These are phyloP conservation scores for Tyrophagus putrescentiae DNA, from an alignment of 1,140 invertebrate genomes.

Conservation along the genomic window DNA sequence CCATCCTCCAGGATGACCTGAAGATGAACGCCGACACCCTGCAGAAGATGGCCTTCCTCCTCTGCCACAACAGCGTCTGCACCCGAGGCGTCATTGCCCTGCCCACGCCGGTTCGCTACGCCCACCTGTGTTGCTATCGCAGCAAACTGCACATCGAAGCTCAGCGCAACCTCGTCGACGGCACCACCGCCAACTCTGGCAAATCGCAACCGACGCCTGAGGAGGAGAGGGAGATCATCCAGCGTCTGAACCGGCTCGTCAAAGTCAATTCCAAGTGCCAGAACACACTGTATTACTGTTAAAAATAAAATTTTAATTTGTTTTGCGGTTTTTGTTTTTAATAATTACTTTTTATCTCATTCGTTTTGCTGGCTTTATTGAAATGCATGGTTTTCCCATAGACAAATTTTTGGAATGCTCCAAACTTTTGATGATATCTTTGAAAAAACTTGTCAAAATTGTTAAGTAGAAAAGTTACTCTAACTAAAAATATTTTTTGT, in stretches of 20 bases:
- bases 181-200: not conserved
- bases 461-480: too few species aligned
- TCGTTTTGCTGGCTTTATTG: too few species aligned
- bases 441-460: too few species aligned
- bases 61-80: constrained; percentile 27
- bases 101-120: constrained; percentile 50
- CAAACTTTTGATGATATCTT: too few species aligned
- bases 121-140: constrained; percentile 29
- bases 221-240: not conserved
- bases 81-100: constrained; percentile 37
- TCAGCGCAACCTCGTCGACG: not conserved
- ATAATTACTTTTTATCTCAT: too few species aligned
- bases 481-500: too few species aligned
- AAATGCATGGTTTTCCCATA: too few species aligned
- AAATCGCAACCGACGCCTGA: too few species aligned
- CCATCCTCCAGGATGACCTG: constrained; percentile 30
- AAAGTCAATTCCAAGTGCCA: constrained; percentile 4
- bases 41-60: constrained; percentile 27
- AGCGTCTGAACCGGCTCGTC: not conserved
- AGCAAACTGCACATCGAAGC: constrained; percentile 25
- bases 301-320: not conserved
- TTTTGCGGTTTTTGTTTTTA: too few species aligned
- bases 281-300: constrained; percentile 14
- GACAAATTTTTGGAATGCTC: too few species aligned
- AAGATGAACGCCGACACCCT: constrained; percentile 26